Evolutionary conservation across 2,888 invertebrate species (phyloP).

Genomic region (Mesochorus sp.): DNA sequence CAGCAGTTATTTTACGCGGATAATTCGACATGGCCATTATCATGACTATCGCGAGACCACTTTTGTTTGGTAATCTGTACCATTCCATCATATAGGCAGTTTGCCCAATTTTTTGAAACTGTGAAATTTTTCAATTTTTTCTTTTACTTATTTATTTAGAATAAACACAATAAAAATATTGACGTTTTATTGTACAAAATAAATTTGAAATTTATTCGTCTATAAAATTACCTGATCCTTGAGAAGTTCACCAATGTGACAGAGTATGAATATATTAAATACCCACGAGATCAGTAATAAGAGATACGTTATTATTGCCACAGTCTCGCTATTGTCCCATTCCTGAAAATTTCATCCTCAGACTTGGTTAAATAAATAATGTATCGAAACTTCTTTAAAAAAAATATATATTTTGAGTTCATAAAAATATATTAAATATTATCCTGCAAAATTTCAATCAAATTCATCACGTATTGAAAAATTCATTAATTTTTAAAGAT

Average conservation of each 20-base stretch:
- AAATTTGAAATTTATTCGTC: neutral
- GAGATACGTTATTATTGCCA: constrained; percentile 42
- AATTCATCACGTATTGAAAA: no score
- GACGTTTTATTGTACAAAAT: no score
- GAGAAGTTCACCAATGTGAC: constrained; percentile 69
- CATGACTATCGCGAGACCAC: constrained; percentile 46
- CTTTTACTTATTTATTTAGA: neutral
- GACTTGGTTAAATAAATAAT: no score
- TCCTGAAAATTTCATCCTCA: no score
- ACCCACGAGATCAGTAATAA: constrained; percentile 28
- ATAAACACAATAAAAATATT: neutral
- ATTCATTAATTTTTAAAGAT: no score
- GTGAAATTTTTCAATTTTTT: constrained; percentile 18
- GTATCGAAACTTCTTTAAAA: no score
- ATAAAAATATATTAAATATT: no score
- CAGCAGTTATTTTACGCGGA: constrained; percentile 61
- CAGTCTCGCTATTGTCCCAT: constrained; percentile 35
- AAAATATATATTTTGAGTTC: no score
- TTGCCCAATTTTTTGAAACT: constrained; percentile 54
- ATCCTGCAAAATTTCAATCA: no score
- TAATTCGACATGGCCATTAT: constrained; percentile 55
- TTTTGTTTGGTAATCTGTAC: constrained; percentile 59
- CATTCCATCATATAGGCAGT: constrained; percentile 60
- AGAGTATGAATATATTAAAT: constrained; percentile 49
- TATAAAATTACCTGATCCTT: constrained; percentile 67